Conservation (phyloP, 1,140 invertebrate genomes). For the Cardiocondyla obscurior region DNA sequence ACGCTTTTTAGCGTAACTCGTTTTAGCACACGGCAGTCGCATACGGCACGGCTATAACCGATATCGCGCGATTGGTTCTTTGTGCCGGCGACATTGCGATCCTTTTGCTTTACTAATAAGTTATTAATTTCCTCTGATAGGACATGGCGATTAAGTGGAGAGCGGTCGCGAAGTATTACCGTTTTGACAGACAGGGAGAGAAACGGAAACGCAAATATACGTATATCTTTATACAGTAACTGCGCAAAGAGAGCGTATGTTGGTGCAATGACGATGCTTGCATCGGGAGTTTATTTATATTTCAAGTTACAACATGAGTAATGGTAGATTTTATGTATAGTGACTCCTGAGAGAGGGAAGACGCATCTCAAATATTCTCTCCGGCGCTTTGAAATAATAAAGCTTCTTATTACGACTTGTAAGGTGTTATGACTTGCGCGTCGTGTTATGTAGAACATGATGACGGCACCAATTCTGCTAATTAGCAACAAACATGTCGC, state of each 20-base stretch:
- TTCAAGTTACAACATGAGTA: conserved; percentile 42
- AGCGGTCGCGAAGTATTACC: background rate
- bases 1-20: conserved; percentile 48
- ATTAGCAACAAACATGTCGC: conserved; percentile 41
- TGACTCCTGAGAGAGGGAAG: background rate
- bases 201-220: background rate
- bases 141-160: background rate
- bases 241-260: background rate
- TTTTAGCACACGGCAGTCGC: conserved; percentile 23
- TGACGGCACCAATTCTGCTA: conserved; percentile 21
- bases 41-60: conserved; percentile 18
- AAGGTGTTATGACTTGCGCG: conserved; percentile 6
- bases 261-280: conserved; percentile 6
- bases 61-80: conserved; percentile 55
- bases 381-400: conserved; percentile 23
- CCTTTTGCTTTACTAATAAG: conserved; percentile 31
- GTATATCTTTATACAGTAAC: conserved; percentile 15
- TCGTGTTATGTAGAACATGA: background rate
- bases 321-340: conserved; percentile 43
- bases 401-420: conserved; percentile 43
- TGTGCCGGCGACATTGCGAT: conserved; percentile 13
- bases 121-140: conserved; percentile 42
- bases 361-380: background rate
- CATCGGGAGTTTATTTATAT: conserved; percentile 51
- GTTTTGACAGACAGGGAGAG: background rate